A percentile compares a stretch with the other conserved stretches of the same genome.
These are phyloP conservation scores for Saccopteryx bilineata DNA, from an alignment of 2,113 vertebrate species.

Conservation along the genomic window DNA sequence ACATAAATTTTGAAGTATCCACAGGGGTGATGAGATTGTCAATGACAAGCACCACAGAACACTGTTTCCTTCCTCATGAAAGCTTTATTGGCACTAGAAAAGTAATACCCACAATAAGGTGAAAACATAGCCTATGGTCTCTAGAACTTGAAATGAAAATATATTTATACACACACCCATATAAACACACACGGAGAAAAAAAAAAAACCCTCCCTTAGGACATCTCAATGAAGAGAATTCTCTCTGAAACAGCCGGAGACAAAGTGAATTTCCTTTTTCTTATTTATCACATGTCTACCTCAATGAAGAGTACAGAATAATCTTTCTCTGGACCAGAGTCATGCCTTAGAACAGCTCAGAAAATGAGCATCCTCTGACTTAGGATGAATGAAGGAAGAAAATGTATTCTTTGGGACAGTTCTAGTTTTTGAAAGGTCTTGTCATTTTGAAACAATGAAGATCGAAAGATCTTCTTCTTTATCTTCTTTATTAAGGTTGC, in stretches of 20 bases:
- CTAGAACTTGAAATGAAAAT: neutral
- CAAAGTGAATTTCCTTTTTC: neutral
- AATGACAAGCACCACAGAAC: slow-evolving; percentile 42
- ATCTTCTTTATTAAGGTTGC: neutral
- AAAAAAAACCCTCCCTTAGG: neutral
- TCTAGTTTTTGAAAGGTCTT: neutral
- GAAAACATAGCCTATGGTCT: neutral
- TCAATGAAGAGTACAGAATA: neutral
- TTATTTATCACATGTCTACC: neutral
- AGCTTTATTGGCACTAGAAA: neutral
- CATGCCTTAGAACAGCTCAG: neutral
- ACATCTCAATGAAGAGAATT: neutral
- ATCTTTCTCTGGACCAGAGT: neutral
- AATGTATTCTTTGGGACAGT: neutral
- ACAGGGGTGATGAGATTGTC: slow-evolving; percentile 43
- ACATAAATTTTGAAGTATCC: slow-evolving; percentile 69
- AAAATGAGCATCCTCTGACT: neutral
- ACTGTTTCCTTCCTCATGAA: slow-evolving; percentile 42
- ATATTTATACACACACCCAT: no score
- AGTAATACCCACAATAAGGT: neutral
- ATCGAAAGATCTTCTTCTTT: neutral
- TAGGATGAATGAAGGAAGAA: neutral
- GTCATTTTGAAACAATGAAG: neutral
- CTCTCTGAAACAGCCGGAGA: neutral
- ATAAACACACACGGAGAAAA: neutral